These are phyloP conservation scores for Meandrusa payeni DNA, from an alignment of 2,888 invertebrate genomes.

Conservation along the genomic window DNA sequence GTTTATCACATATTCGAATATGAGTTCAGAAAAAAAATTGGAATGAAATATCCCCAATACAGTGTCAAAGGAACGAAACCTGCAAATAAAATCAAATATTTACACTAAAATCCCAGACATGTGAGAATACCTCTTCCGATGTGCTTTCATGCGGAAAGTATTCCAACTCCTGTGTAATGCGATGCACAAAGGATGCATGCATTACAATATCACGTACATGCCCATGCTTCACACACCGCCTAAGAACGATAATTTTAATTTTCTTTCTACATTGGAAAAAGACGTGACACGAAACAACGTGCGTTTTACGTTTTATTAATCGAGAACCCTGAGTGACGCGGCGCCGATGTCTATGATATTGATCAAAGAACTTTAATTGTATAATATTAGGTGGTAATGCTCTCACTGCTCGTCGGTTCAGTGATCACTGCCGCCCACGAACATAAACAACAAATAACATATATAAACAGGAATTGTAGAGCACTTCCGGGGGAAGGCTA, in stretches of 20 bases:
- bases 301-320: constrained; percentile 1
- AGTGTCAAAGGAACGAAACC: not conserved
- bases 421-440: no score
- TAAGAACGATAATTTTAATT: constrained; percentile 1
- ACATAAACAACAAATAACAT: no score
- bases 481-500: no score
- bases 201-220: not conserved
- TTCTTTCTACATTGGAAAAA: not conserved
- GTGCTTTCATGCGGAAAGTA: not conserved
- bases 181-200: not conserved
- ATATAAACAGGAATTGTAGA: no score
- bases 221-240: not conserved
- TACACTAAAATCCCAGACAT: no score
- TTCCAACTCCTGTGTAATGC: not conserved
- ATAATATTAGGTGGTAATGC: not conserved
- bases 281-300: not conserved
- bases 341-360: not conserved
- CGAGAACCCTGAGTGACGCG: not conserved
- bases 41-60: not conserved
- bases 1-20: no score
- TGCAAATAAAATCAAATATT: not conserved
- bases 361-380: not conserved
- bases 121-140: not conserved
- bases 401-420: no score
- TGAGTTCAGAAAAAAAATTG: no score